Base-by-base conservation (phyloP, 2,113 vertebrate species). In the Ameiurus melas region DNA sequence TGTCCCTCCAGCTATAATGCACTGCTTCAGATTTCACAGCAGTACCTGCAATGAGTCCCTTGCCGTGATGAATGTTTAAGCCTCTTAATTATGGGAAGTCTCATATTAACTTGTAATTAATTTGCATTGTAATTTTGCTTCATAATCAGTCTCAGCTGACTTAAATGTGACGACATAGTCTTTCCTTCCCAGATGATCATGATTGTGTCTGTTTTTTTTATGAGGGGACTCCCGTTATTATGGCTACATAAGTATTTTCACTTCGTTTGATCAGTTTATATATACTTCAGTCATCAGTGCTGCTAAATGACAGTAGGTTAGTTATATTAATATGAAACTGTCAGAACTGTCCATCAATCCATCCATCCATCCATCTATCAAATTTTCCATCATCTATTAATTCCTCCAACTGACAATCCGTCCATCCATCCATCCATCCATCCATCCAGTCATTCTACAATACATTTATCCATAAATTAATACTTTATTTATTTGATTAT, bases 121-220 rank as follows among this genome's bases (percentile, higher is more conserved):
- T 83, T 83, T 83, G 80, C 81, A 64, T 60, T 83, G 22, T 83
- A 62, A 43, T 83, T 39, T 47, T 83, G 36, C 58, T 83, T 83
- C 33, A 55, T 30, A 80, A 53, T 80, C 51, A 33, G 19, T 55
- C 27, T 19, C 16, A 30, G 47, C 14, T 55, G 77, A 57, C 2
- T 51, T 51, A 78, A 51, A 78, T 27, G 13, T n/a, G 43, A 5
- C 51, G 7, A 73, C 22, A 25, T 47, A 27, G 43, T 51, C 43
- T 78, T 25, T 78, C 22, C 4, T 51, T 78, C 27, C 43, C 7
- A 51, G 47, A 27, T 43, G 39, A 47, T 77, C 22, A 71, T 71
- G 66, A 70, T 17, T 33, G 8, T 39, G 20, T 71, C 17, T 39
- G 7, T 22, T 51, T 27, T 51, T 71, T 55, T 13, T n/a, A 16